Conservation (phyloP, 2,113 vertebrate species). For the Proterorhinus semilunaris region DNA sequence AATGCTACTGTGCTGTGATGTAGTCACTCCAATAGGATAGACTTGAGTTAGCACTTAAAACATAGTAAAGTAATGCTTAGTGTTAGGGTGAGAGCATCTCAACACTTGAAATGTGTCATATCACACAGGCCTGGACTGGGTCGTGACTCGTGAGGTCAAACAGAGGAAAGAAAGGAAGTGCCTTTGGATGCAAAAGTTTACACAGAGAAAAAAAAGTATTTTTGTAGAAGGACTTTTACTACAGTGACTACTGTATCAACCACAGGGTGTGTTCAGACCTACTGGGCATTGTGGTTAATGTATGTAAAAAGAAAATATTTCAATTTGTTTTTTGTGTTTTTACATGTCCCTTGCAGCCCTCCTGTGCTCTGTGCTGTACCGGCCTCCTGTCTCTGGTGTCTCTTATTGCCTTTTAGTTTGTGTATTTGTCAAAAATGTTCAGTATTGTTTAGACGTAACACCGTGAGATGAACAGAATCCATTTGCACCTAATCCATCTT, state of each 20-base stretch:
- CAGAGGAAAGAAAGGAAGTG: constrained; percentile 54
- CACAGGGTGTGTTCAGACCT: constrained; percentile 39
- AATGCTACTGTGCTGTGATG: constrained; percentile 5
- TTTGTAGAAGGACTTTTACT: constrained; percentile 65
- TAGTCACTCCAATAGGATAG: neutral
- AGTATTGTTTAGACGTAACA: constrained; percentile 1
- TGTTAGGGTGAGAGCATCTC: neutral
- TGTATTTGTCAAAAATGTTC: constrained; percentile 16
- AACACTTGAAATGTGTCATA: neutral
- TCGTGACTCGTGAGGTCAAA: neutral
- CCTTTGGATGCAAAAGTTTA: constrained; percentile 74
- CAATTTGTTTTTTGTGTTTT: constrained; percentile 15
- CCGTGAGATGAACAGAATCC: neutral
- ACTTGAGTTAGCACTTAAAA: constrained; percentile 5
- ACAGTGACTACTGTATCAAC: constrained; percentile 35
- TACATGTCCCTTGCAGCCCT: neutral
- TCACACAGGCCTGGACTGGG: neutral
- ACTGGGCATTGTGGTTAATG: constrained; percentile 29
- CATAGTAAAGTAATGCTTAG: neutral
- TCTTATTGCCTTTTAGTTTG: constrained; percentile 21
- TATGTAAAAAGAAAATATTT: constrained; percentile 7
- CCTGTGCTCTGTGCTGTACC: neutral
- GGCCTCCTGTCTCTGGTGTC: constrained; percentile 22
- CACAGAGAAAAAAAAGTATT: constrained; percentile 64
- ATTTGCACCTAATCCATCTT: constrained; percentile 18